These are phyloP conservation scores for Agrotis exclamationis DNA, from an alignment of 2,888 invertebrate species.

Conservation along the genomic window DNA sequence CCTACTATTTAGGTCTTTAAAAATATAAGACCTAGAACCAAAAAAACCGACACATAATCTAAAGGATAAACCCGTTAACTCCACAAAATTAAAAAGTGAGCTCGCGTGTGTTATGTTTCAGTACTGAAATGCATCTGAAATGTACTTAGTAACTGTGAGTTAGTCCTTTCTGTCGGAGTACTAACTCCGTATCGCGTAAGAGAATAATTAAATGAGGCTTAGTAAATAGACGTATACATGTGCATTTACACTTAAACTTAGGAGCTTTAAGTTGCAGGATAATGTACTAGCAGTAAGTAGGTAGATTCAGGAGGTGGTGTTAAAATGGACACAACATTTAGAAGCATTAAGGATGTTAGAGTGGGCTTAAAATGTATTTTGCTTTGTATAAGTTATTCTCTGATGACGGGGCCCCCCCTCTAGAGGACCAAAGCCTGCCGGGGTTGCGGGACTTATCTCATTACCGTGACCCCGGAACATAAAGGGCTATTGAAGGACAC, in stretches of 20 bases:
- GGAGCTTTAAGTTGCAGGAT: neutral
- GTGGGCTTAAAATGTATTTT: no score
- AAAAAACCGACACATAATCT: neutral
- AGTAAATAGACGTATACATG: conserved; percentile 16
- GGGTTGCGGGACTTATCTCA: no score
- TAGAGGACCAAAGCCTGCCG: no score
- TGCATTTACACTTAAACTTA: conserved; percentile 19
- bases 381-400: neutral
- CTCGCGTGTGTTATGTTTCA: conserved; percentile 15
- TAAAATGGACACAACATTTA: neutral
- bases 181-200: conserved; percentile 16
- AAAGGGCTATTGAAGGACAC: no score
- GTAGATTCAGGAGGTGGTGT: no score
- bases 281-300: conserved; percentile 3
- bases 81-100: conserved; percentile 42
- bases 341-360: neutral
- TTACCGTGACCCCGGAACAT: no score
- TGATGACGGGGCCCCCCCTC: no score
- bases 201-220: conserved; percentile 51
- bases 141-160: conserved; percentile 32
- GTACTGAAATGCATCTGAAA: conserved; percentile 36
- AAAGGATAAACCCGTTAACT: conserved; percentile 11
- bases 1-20: no score
- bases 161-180: conserved; percentile 26
- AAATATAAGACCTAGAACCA: neutral